These are phyloP conservation scores for Alsophila aescularia DNA, from an alignment of 2,888 invertebrate genomes.

Conservation along the genomic window DNA sequence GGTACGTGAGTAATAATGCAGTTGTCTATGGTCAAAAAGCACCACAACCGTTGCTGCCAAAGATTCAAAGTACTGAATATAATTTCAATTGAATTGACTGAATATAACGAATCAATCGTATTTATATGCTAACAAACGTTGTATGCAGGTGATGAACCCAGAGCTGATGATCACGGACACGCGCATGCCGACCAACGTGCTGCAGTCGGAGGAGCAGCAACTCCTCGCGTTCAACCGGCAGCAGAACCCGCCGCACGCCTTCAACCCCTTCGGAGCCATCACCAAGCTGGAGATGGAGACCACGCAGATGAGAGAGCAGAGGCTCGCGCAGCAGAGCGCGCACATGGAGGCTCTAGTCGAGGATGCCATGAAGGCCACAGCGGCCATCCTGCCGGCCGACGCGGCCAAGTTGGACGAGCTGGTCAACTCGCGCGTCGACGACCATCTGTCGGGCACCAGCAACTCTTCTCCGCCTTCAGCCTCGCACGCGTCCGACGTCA, in stretches of 20 bases:
- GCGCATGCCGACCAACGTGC: constrained; percentile 47
- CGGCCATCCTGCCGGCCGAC: constrained; percentile 71
- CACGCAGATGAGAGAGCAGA: constrained; percentile 61
- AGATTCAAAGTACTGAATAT: too few species aligned
- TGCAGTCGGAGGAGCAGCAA: constrained; percentile 51
- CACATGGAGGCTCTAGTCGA: constrained; percentile 79
- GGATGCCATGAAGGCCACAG: constrained; percentile 77
- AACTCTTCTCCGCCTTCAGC: constrained; percentile 52
- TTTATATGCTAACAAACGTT: too few species aligned
- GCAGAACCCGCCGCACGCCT: constrained; percentile 46
- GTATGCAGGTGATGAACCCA: constrained; percentile 48
- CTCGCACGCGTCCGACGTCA: constrained; percentile 69
- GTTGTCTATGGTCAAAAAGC: too few species aligned
- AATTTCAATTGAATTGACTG: too few species aligned
- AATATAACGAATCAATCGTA: too few species aligned
- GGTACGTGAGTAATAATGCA: too few species aligned
- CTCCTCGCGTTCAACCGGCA: constrained; percentile 61
- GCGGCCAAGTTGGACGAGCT: constrained; percentile 85
- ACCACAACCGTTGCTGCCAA: too few species aligned
- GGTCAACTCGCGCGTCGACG: constrained; percentile 77
- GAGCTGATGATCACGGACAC: constrained; percentile 65
- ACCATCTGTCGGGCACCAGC: constrained; percentile 66
- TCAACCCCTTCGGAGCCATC: constrained; percentile 71
- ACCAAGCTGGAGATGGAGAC: constrained; percentile 70
- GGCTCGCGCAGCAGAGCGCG: constrained; percentile 71